A percentile compares a stretch with the other conserved stretches of the same genome.
Evolutionary conservation across 64 coral and sea anemone genomes (phyloP).

Genomic region (Platygyra sinensis): DNA sequence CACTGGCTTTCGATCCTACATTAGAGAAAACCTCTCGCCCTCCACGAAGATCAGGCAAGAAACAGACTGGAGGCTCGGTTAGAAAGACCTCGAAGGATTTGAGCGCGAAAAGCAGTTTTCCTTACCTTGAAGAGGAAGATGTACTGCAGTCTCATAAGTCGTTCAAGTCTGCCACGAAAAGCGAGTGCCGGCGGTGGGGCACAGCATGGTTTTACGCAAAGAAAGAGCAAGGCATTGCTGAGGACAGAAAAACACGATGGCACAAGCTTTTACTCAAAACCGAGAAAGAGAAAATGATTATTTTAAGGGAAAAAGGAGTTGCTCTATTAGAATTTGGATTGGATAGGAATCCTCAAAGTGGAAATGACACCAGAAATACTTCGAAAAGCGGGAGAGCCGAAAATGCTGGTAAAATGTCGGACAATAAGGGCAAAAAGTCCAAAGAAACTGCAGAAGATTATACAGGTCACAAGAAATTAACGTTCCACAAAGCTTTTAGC

Average conservation of each 20-base stretch:
- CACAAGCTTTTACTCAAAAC: conserved; percentile 49
- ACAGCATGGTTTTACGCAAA: conserved; percentile 80
- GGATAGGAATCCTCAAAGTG: not conserved
- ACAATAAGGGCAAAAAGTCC: not conserved
- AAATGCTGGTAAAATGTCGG: not conserved
- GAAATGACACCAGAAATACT: not conserved
- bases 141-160: conserved; percentile 56
- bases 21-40: conserved; percentile 34
- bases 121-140: conserved; percentile 57
- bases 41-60: conserved; percentile 14
- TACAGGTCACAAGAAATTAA: not conserved
- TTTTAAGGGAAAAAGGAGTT: conserved; percentile 39
- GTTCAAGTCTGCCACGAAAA: conserved; percentile 65
- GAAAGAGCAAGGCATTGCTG: conserved; percentile 64
- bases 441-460: not conserved
- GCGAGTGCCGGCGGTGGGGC: conserved; percentile 67
- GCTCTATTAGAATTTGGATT: not conserved
- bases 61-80: not conserved
- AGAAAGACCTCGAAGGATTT: not conserved
- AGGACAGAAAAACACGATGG: conserved; percentile 53
- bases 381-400: not conserved
- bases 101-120: conserved; percentile 6
- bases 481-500: not conserved
- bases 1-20: conserved; percentile 76
- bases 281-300: conserved; percentile 62